Evolutionary conservation across 2,797 vertebrate genomes (phyloP).

Genomic region (Buphagus erythrorhynchus): DNA sequence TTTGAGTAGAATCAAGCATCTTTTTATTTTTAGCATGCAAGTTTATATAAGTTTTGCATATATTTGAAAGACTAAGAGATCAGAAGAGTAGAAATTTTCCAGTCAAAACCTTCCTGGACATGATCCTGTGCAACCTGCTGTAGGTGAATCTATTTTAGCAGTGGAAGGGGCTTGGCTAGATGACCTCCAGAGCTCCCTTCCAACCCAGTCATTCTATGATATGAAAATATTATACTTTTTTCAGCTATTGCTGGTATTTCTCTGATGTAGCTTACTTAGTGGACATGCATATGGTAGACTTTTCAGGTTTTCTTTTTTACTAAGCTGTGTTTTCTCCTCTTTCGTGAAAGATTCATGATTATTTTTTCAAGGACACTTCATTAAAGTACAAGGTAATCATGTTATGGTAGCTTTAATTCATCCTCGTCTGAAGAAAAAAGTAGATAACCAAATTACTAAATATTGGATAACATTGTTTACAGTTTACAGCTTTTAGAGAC

Average conservation of each 20-base stretch:
- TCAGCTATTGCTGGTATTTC: not conserved
- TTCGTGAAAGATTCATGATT: not conserved
- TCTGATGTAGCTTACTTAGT: not conserved
- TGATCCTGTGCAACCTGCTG: not conserved
- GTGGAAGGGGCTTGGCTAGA: not conserved
- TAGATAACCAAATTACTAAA: not conserved
- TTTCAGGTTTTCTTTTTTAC: not conserved
- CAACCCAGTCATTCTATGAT: not conserved
- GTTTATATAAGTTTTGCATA: not conserved
- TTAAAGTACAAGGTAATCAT: not conserved
- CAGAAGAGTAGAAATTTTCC: not conserved
- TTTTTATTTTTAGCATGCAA: not conserved
- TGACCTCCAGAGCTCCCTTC: not conserved
- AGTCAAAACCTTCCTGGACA: not conserved
- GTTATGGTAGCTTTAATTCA: not conserved
- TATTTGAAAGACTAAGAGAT: not conserved
- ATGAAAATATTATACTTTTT: not conserved
- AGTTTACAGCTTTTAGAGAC: not conserved
- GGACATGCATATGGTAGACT: not conserved
- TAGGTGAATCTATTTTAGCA: not conserved
- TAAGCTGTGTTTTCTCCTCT: not conserved
- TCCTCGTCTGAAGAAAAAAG: not conserved
- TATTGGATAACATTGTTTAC: not conserved
- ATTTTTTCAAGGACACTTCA: not conserved
- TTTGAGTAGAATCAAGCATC: not conserved